Evolutionary conservation across 92 coral and sea anemone genomes (phyloP).

Genomic region (Desmophyllum pertusum): DNA sequence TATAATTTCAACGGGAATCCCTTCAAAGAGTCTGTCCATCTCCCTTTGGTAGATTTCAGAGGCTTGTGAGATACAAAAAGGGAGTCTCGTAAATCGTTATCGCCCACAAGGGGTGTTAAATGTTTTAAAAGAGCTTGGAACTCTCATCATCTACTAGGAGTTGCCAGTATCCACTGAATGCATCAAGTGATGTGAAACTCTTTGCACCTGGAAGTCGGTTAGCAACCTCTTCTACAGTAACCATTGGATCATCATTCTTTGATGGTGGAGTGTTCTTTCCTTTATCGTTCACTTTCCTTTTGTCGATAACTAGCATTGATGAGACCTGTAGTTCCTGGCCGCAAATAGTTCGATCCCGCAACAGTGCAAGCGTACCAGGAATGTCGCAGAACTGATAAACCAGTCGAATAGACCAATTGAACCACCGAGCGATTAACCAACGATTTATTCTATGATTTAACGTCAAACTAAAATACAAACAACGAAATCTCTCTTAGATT

Average conservation of each 20-base stretch:
- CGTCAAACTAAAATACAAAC: no score
- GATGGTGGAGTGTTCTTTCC: constrained; percentile 22
- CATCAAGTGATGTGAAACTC: background rate
- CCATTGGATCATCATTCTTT: constrained; percentile 36
- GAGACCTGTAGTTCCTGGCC: no score
- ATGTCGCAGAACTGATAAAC: no score
- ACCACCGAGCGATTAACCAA: no score
- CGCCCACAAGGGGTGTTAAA: background rate
- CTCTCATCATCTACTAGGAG: background rate
- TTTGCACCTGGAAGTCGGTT: background rate
- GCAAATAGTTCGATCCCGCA: no score
- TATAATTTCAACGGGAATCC: constrained; percentile 31
- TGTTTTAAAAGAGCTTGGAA: background rate
- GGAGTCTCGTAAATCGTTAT: no score
- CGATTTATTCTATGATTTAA: no score
- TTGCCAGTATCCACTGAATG: background rate
- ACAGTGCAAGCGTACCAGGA: no score
- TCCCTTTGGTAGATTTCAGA: background rate
- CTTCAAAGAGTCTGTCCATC: constrained; percentile 8
- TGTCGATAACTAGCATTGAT: constrained; percentile 55
- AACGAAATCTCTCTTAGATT: no score
- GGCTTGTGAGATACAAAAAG: background rate
- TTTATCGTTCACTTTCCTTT: constrained; percentile 49
- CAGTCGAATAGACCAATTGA: no score
- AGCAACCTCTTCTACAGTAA: constrained; percentile 7